Base-by-base conservation (phyloP, 2,113 vertebrate genomes). In the Ptilonorhynchus violaceus region DNA sequence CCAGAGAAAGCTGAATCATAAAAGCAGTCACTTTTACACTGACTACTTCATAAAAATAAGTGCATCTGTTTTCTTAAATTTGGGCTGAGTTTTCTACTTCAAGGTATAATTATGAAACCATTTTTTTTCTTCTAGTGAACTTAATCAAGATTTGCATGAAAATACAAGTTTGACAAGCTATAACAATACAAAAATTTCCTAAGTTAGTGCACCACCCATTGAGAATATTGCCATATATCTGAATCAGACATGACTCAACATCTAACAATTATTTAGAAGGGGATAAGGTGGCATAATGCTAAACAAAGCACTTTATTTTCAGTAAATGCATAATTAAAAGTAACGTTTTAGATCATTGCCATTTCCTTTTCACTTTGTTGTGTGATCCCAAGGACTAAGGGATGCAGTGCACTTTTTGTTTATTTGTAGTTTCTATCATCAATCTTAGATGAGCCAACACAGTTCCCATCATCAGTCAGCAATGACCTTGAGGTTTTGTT, bases 191-290 rank as follows among this genome's bases (percentile, higher is more conserved):
- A 93, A 89, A 92, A 37, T 91, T 94, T 94, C 72, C 60, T 75
- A 91, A 96, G 55, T 47, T 74, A 81, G 53, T 78, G 55, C 81
- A 93, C 89, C 92, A 91, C 77, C 88, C 91, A 87, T 52, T 92
- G 27, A 74, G 67, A 92, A 87, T 96, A 90, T 75, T 89, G 62
- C 80, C 88, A 19, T 96, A 30, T 92, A 74, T 86, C 81, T 93
- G 89, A 95, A 96, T 91, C 91, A 96, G 84, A 63, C 67, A n/a
- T 92, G 86, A 95, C 67, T 96, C 85, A 96, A 92, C 64, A 69
- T 80, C 50, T 85, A 66, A 53, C 53, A 82, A 66, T 37, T 69
- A 63, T 80, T 95, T 93, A 86, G 63, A 94, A 82, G 39, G 31
- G n/a, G 20, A 49, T 56, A 93, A 75, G 13, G 27, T 79, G 25